phyloP scores from a whole-genome alignment of 2,888 invertebrate species.

The Crocallis elinguaria region DNA sequence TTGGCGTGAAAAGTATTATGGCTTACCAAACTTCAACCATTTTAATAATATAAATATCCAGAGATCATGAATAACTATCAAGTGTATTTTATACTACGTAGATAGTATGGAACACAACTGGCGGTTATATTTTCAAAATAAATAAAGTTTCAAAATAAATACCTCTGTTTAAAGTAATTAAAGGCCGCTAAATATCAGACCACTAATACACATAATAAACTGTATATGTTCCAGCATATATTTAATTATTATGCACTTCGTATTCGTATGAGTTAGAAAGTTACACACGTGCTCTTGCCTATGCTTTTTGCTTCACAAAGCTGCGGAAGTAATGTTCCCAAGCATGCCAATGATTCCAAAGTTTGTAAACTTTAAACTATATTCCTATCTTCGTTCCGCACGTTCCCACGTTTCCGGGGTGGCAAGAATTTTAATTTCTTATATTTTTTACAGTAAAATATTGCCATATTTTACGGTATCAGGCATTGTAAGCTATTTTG shows the following conservation, averaged over 20 bases:
- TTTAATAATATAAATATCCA: too few relatives aligned
- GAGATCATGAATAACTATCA: too few relatives aligned
- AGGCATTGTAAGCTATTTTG: constrained; percentile 73
- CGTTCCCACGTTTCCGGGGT: constrained; percentile 66
- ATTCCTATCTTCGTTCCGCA: constrained; percentile 70
- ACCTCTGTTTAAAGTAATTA: too few relatives aligned
- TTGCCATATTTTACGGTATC: constrained; percentile 77
- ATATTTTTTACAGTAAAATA: constrained; percentile 59
- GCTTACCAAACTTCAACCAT: too few relatives aligned
- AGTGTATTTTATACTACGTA: too few relatives aligned
- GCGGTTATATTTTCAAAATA: too few relatives aligned
- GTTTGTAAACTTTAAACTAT: constrained; percentile 59
- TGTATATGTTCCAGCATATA: too few relatives aligned
- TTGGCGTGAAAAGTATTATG: too few relatives aligned
- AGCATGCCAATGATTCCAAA: constrained; percentile 59
- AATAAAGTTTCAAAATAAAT: too few relatives aligned
- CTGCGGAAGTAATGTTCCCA: constrained; percentile 41
- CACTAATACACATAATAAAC: too few relatives aligned
- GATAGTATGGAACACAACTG: too few relatives aligned
- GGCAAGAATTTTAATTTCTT: constrained; percentile 68
- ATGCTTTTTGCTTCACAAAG: constrained; percentile 21
- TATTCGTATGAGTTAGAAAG: not conserved
- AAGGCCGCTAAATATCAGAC: too few relatives aligned
- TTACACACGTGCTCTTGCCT: constrained; percentile 1
- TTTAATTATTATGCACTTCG: not conserved